Evolutionary conservation across 2,113 vertebrate species (phyloP).

Genomic region (Nothoprocta perdicaria): DNA sequence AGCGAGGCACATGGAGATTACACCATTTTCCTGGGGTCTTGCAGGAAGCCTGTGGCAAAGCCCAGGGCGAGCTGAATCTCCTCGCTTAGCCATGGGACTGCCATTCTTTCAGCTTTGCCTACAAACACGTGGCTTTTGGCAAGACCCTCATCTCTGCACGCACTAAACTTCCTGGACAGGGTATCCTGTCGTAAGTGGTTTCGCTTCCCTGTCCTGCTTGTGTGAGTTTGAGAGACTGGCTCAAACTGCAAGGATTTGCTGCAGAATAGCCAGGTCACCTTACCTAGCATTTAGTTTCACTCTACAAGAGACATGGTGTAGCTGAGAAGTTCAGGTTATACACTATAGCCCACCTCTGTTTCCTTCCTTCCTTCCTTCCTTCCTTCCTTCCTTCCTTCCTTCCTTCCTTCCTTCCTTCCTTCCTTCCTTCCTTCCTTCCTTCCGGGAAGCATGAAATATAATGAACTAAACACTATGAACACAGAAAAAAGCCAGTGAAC

Average conservation of each 20-base stretch:
- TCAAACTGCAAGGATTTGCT: neutral
- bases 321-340: neutral
- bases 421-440: neutral
- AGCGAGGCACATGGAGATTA: neutral
- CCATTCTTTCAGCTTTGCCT: neutral
- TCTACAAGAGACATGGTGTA: neutral
- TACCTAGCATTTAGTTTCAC: neutral
- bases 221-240: neutral
- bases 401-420: neutral
- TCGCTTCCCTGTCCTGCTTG: neutral
- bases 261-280: neutral
- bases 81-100: neutral
- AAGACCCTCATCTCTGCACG: neutral
- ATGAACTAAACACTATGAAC: neutral
- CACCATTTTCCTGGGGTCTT: neutral
- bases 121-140: neutral
- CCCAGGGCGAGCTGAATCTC: neutral
- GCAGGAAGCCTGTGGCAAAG: neutral
- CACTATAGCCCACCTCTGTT: neutral
- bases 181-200: neutral
- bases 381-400: neutral
- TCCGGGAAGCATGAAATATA: neutral
- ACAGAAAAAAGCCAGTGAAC: neutral
- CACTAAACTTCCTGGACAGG: neutral
- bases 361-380: neutral